Percentiles rank a stretch among this genome's conserved stretches.
These are phyloP conservation scores for Seriola rivoliana DNA, from an alignment of 2,113 vertebrate species.

Conservation along the genomic window DNA sequence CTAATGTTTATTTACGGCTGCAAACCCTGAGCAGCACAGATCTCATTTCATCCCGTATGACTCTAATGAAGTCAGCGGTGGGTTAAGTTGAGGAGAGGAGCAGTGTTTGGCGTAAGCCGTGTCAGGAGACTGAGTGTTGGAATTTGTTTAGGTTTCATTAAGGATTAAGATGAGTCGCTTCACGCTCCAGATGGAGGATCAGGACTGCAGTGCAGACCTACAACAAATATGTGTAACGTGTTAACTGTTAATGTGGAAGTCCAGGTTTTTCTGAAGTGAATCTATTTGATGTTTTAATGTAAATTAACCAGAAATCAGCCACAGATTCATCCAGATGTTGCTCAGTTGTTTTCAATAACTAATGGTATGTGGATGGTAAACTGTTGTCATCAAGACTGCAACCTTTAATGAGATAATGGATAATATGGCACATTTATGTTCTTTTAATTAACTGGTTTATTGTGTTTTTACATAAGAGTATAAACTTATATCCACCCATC, in stretches of 20 bases:
- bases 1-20: slow-evolving; percentile 68
- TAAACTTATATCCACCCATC: no score
- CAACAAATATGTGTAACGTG: not conserved
- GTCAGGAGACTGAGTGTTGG: slow-evolving; percentile 26
- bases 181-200: slow-evolving; percentile 31
- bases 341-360: not conserved
- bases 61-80: slow-evolving; percentile 50
- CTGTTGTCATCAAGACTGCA: no score
- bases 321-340: no score
- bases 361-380: no score
- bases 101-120: slow-evolving; percentile 17
- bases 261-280: not conserved
- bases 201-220: not conserved
- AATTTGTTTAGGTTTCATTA: slow-evolving; percentile 51
- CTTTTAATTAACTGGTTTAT: no score
- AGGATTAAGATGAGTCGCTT: slow-evolving; percentile 16
- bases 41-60: slow-evolving; percentile 21
- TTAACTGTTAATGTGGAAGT: not conserved
- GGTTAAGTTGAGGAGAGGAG: slow-evolving; percentile 35
- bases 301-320: not conserved
- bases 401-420: no score
- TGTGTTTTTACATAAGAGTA: no score
- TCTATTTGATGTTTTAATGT: not conserved
- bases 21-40: slow-evolving; percentile 19
- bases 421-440: no score